These are phyloP conservation scores for Tor tambroides DNA, from an alignment of 2,113 vertebrate species.

Conservation along the genomic window DNA sequence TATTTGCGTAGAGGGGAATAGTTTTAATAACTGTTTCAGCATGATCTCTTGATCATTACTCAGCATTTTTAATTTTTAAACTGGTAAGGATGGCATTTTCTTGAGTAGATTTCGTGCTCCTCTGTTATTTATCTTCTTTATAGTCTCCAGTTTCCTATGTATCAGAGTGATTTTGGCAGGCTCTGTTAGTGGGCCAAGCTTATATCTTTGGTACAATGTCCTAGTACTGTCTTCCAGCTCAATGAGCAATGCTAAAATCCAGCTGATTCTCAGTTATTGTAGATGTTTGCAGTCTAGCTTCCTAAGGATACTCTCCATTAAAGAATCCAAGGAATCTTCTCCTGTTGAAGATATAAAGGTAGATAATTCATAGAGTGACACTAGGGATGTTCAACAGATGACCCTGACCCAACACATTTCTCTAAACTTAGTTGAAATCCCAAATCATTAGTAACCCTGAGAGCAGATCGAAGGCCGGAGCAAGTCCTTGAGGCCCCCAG, in stretches of 20 bases:
- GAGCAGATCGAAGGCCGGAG: slow-evolving; percentile 11
- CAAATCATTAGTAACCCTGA: slow-evolving; percentile 24
- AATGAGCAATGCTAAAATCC: background rate
- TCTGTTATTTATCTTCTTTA: slow-evolving; percentile 9
- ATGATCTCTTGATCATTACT: background rate
- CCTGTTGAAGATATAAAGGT: background rate
- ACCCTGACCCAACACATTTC: slow-evolving; percentile 6
- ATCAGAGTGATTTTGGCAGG: background rate
- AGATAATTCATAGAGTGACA: background rate
- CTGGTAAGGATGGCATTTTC: background rate
- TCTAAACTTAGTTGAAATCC: slow-evolving; percentile 16
- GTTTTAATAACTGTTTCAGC: background rate
- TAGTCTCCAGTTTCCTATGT: background rate
- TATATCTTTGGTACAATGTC: background rate
- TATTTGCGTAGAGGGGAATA: background rate
- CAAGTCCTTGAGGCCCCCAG: slow-evolving; percentile 31
- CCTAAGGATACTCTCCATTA: background rate
- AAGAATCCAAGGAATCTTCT: background rate
- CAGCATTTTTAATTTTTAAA: background rate
- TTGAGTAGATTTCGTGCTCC: background rate
- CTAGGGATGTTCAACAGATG: background rate
- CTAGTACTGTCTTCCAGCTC: slow-evolving; percentile 2
- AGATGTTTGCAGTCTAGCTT: background rate
- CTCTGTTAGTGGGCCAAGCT: background rate
- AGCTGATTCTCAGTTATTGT: background rate